These are phyloP conservation scores for Endomychus coccineus DNA, from an alignment of 2,888 invertebrate species.

Conservation along the genomic window DNA sequence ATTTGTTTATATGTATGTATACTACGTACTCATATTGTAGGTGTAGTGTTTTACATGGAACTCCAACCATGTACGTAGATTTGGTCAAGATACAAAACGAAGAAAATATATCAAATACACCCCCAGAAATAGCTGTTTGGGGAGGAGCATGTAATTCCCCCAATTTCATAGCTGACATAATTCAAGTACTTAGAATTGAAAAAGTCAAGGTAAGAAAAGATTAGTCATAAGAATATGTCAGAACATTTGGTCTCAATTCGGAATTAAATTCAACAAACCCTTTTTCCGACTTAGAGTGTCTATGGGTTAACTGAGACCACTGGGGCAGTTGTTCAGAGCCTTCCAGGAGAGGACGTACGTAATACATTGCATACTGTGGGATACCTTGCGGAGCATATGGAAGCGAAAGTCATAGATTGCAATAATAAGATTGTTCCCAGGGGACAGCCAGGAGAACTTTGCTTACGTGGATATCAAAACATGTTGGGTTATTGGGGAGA, in stretches of 20 bases:
- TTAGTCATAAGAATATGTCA: too few relatives aligned
- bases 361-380: conserved; percentile 52
- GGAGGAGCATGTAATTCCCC: conserved; percentile 70
- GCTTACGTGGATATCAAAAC: conserved; percentile 63
- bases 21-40: too few relatives aligned
- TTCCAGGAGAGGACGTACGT: conserved; percentile 43
- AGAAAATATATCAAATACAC: conserved; percentile 44
- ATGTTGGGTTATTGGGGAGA: conserved; percentile 82
- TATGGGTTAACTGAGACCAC: conserved; percentile 57
- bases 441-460: conserved; percentile 67
- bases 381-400: conserved; percentile 49
- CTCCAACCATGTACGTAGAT: conserved; percentile 83
- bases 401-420: conserved; percentile 60
- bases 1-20: too few relatives aligned
- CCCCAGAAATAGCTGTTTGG: conserved; percentile 52
- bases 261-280: conserved; percentile 16
- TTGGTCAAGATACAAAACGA: conserved; percentile 53
- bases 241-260: too few relatives aligned
- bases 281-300: conserved; percentile 51
- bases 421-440: conserved; percentile 59
- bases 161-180: conserved; percentile 49
- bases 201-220: conserved; percentile 52
- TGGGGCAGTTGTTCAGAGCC: conserved; percentile 48
- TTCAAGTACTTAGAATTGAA: conserved; percentile 43
- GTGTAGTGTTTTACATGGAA: conserved; percentile 66